Base-by-base conservation (phyloP, 2,113 vertebrate genomes). In the Aramus guarauna region DNA sequence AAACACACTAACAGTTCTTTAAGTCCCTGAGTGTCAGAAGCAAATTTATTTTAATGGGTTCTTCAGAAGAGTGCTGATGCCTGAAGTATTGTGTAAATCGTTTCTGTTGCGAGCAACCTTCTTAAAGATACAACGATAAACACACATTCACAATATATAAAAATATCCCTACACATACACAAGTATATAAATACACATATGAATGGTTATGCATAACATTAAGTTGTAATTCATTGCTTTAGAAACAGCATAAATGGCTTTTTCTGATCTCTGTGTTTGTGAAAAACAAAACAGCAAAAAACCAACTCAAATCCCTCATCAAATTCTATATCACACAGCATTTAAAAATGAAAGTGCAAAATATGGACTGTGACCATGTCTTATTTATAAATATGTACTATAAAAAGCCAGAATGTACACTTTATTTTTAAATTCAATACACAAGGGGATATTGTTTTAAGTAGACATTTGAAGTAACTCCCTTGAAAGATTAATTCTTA, bases 401-500 rank as follows among this genome's bases (percentile, higher is more conserved):
- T n/a, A 32, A 92, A 84, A 96, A 97, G 63, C 26, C 91, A 95
- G 88, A 94, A 69, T 41, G 83, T 64, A 53, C 43, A 72, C 86
- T 98, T 97, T 94, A 71, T 96, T 97, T 97, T 97, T 59, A 85
- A 87, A 75, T 29, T 92, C 73, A 23, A 69, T 68, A 71, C 90
- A 98, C 97, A 98, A 98, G 96, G 96, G 75, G 52, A 74, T 94
- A 94, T 92, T 98, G 98, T 98, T 96, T 85, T 79, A 82, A 87
- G 92, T 27, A 84, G 14, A 23, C 89, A 67, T 79, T 95, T 85
- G 47, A 89, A 97, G 95, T 34, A 87, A 86, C n/a, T 93, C 88
- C 32, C 86, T 90, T 96, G 96, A 97, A 97, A 45, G 85, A 97
- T 97, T 84, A 96, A 91, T 95, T 97, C 89, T 95, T 67, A 64